Percentiles rank a stretch among this genome's conserved stretches.
phyloP scores from a whole-genome alignment of 2,888 invertebrate genomes.

The Dusona sp. region DNA sequence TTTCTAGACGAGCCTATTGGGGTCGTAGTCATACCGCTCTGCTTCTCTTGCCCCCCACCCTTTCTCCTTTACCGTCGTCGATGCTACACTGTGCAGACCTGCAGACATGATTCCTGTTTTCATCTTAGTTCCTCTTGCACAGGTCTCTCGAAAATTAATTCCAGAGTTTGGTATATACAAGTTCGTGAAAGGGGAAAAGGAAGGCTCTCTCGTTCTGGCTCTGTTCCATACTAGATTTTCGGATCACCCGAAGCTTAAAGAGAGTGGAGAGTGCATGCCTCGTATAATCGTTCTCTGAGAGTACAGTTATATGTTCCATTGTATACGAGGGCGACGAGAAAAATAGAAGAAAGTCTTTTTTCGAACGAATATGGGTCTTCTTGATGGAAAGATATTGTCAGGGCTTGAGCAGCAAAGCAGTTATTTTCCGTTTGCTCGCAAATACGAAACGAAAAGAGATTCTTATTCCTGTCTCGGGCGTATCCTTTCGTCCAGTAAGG shows the following conservation, averaged over 20 bases:
- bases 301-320: slow-evolving; percentile 20
- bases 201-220: slow-evolving; percentile 29
- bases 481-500: not conserved
- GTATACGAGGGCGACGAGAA: slow-evolving; percentile 33
- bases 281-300: slow-evolving; percentile 31
- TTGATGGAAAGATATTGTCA: slow-evolving; percentile 24
- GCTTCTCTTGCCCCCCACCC: not conserved
- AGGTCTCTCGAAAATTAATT: slow-evolving; percentile 69
- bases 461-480: slow-evolving; percentile 11
- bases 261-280: slow-evolving; percentile 38
- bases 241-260: slow-evolving; percentile 40
- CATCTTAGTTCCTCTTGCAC: slow-evolving; percentile 62
- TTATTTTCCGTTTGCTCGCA: slow-evolving; percentile 14
- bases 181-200: slow-evolving; percentile 33
- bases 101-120: slow-evolving; percentile 64
- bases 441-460: slow-evolving; percentile 16
- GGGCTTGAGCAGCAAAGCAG: slow-evolving; percentile 13
- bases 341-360: slow-evolving; percentile 34
- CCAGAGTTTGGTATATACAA: slow-evolving; percentile 45
- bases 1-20: slow-evolving; percentile 41
- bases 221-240: slow-evolving; percentile 49
- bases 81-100: slow-evolving; percentile 12
- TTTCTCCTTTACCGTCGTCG: not conserved
- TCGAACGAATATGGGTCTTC: slow-evolving; percentile 20
- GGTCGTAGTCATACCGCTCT: slow-evolving; percentile 31